Percentiles rank a stretch among this genome's conserved stretches.
phyloP scores from a whole-genome alignment of 2,888 invertebrate species.

The Mesoligia furuncula region DNA sequence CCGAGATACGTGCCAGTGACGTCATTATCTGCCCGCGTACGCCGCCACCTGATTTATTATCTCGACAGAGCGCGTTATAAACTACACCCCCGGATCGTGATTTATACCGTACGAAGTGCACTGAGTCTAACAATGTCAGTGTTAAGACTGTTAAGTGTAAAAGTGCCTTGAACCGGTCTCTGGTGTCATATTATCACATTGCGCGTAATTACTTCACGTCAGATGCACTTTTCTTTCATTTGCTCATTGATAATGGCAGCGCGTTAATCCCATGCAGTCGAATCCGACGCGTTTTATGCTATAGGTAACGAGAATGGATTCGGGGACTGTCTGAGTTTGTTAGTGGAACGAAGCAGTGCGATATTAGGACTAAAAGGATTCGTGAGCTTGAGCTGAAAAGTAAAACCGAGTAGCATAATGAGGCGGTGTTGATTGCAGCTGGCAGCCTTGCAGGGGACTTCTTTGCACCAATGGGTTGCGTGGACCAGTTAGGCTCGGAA shows the following conservation, averaged over 20 bases:
- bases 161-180: constrained; percentile 67
- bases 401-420: constrained; percentile 1
- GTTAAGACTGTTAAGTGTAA: constrained; percentile 76
- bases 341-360: constrained; percentile 13
- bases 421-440: background rate
- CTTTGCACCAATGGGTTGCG: constrained; percentile 24
- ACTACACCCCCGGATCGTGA: constrained; percentile 79
- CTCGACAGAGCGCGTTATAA: constrained; percentile 79
- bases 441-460: background rate
- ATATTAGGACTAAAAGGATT: background rate
- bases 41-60: constrained; percentile 87
- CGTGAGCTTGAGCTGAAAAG: background rate
- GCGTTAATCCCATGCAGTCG: constrained; percentile 24
- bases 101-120: constrained; percentile 74
- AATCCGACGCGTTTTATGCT: constrained; percentile 19
- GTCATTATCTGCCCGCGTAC: constrained; percentile 87
- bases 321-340: constrained; percentile 7
- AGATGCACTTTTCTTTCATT: constrained; percentile 68
- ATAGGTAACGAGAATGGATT: constrained; percentile 21
- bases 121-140: constrained; percentile 76
- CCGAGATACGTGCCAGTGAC: constrained; percentile 89
- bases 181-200: constrained; percentile 8
- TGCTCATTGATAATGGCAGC: constrained; percentile 57
- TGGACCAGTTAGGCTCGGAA: constrained; percentile 57
- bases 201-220: constrained; percentile 61